phyloP scores from a whole-genome alignment of 2,888 invertebrate species.

The Sphaeridia pumilis region DNA sequence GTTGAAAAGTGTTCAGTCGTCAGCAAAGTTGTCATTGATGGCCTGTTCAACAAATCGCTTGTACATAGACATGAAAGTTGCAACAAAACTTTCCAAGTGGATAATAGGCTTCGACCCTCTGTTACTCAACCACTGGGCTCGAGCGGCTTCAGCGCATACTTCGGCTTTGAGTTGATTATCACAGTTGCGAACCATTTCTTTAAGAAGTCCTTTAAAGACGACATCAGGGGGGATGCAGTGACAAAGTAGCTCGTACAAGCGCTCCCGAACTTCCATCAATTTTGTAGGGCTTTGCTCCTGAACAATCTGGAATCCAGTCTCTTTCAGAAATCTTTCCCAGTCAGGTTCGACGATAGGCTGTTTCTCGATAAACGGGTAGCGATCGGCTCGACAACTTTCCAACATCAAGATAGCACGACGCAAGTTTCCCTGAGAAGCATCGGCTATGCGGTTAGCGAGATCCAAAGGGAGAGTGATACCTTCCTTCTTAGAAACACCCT shows the following conservation, averaged over 20 bases:
- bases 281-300: conserved; percentile 76
- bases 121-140: conserved; percentile 83
- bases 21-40: conserved; percentile 42
- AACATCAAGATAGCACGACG: conserved; percentile 84
- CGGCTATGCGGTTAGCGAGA: conserved; percentile 63
- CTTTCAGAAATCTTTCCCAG: conserved; percentile 78
- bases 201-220: conserved; percentile 61
- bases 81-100: conserved; percentile 94
- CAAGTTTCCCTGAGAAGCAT: conserved; percentile 73
- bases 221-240: conserved; percentile 89
- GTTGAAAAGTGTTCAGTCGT: too few relatives aligned
- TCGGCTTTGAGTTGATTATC: conserved; percentile 78
- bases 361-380: conserved; percentile 33
- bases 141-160: conserved; percentile 72
- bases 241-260: conserved; percentile 82
- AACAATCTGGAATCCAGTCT: conserved; percentile 74
- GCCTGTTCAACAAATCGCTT: conserved; percentile 72
- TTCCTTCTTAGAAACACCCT: conserved; percentile 67
- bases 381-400: conserved; percentile 56
- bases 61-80: conserved; percentile 90
- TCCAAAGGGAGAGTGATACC: conserved; percentile 61
- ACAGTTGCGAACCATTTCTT: conserved; percentile 75
- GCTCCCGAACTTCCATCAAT: conserved; percentile 68
- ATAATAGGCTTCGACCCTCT: conserved; percentile 89
- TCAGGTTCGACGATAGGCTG: conserved; percentile 55